A percentile compares a stretch with the other conserved stretches of the same genome.
These are phyloP conservation scores for Stylophora pistillata DNA, from an alignment of 64 coral and sea anemone genomes.

Conservation along the genomic window DNA sequence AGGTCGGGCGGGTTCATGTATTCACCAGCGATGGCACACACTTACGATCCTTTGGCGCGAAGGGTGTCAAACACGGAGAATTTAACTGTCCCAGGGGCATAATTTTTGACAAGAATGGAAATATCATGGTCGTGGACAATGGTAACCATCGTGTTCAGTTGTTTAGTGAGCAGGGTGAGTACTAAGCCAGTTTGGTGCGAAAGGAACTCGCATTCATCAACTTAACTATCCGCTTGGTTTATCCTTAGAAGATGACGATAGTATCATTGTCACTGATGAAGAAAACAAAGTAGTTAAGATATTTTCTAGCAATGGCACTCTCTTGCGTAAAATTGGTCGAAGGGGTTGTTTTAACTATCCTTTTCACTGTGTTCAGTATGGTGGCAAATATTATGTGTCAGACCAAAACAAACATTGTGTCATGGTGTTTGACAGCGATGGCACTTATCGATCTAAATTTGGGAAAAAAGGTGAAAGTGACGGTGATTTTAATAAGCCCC, in stretches of 20 bases:
- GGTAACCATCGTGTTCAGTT: neutral
- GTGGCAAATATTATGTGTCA: neutral
- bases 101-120: conserved; percentile 1
- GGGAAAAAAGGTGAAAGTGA: conserved; percentile 18
- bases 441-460: conserved; percentile 39
- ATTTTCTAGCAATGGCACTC: neutral
- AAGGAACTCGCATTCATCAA: neutral
- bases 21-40: too few relatives aligned
- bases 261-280: neutral
- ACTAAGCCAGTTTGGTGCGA: conserved; percentile 3
- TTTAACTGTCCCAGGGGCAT: conserved; percentile 1
- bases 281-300: neutral
- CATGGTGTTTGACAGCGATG: conserved; percentile 53
- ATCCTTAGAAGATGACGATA: neutral
- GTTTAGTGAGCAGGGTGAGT: conserved; percentile 9
- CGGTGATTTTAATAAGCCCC: conserved; percentile 16
- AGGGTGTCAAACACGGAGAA: neutral
- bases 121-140: neutral
- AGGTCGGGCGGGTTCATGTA: too few relatives aligned
- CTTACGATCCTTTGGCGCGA: too few relatives aligned
- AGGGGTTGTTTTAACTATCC: neutral
- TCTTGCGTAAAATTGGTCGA: neutral
- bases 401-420: conserved; percentile 8
- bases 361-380: neutral
- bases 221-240: conserved; percentile 6